Evolutionary conservation across 1,140 invertebrate genomes (phyloP).

Genomic region (Scaptomyza pallida): DNA sequence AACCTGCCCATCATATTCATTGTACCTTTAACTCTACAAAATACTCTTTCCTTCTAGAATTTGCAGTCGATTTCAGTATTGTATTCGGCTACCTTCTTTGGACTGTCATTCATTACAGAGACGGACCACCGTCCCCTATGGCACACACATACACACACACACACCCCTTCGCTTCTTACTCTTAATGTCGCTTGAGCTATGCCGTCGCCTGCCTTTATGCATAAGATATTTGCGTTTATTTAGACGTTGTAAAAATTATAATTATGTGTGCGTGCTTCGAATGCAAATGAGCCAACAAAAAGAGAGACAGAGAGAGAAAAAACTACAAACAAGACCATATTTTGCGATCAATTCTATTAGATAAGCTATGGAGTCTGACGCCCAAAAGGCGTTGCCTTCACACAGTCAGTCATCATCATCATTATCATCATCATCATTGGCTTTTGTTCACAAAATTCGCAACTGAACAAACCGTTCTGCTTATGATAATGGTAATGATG

Average conservation of each 20-base stretch:
- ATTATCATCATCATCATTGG: slow-evolving; percentile 7
- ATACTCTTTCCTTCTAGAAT: slow-evolving; percentile 47
- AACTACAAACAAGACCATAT: slow-evolving; percentile 61
- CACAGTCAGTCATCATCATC: slow-evolving; percentile 15
- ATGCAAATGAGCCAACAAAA: slow-evolving; percentile 49
- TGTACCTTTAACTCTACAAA: neutral
- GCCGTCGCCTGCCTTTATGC: slow-evolving; percentile 51
- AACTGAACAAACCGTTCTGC: slow-evolving; percentile 57
- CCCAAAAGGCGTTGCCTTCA: slow-evolving; percentile 21
- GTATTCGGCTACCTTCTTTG: slow-evolving; percentile 64
- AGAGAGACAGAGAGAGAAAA: neutral
- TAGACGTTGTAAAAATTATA: slow-evolving; percentile 83
- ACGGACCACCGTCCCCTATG: slow-evolving; percentile 12
- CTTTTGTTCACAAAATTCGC: slow-evolving; percentile 44
- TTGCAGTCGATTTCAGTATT: slow-evolving; percentile 29
- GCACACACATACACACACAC: no score
- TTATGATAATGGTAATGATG: slow-evolving; percentile 22
- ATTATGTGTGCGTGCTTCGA: slow-evolving; percentile 72
- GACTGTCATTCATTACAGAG: slow-evolving; percentile 65
- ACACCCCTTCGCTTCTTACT: slow-evolving; percentile 10
- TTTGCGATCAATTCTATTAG: slow-evolving; percentile 73
- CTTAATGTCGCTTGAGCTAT: slow-evolving; percentile 7
- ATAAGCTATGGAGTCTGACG: slow-evolving; percentile 54
- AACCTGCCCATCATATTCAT: neutral
- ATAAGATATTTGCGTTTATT: slow-evolving; percentile 77